Conservation (phyloP, 1,140 invertebrate species). For the Trichonephila clavata region DNA sequence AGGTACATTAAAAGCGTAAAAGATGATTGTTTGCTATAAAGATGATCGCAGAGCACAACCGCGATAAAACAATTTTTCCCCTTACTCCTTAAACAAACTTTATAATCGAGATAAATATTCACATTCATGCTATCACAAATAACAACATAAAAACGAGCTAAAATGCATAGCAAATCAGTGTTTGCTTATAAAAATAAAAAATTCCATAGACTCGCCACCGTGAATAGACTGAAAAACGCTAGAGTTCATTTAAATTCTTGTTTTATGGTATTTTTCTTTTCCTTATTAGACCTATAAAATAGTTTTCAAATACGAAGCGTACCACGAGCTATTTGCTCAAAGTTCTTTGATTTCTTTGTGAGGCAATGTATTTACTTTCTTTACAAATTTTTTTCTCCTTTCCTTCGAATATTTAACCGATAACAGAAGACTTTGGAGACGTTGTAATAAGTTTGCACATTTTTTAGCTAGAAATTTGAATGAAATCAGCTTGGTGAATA, state of each 20-base stretch:
- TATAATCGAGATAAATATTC: conserved; percentile 75
- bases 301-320: conserved; percentile 36
- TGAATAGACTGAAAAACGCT: conserved; percentile 63
- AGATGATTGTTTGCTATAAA: conserved; percentile 77
- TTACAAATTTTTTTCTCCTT: neutral
- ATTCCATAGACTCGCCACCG: neutral
- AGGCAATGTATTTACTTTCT: conserved; percentile 20
- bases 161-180: conserved; percentile 68
- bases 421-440: neutral
- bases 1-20: conserved; percentile 72
- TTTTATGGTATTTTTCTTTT: conserved; percentile 62
- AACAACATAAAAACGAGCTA: conserved; percentile 58
- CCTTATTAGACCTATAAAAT: conserved; percentile 66
- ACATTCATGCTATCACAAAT: conserved; percentile 70
- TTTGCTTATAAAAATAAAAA: conserved; percentile 65
- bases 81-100: conserved; percentile 71
- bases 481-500: neutral
- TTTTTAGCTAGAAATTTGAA: neutral
- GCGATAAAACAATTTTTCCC: conserved; percentile 73
- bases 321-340: neutral
- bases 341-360: conserved; percentile 45
- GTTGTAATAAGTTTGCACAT: neutral
- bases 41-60: conserved; percentile 25
- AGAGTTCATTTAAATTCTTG: conserved; percentile 61
- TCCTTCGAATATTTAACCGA: neutral